phyloP scores from a whole-genome alignment of 1,140 invertebrate species.

The Caenorhabditis briggsae region DNA sequence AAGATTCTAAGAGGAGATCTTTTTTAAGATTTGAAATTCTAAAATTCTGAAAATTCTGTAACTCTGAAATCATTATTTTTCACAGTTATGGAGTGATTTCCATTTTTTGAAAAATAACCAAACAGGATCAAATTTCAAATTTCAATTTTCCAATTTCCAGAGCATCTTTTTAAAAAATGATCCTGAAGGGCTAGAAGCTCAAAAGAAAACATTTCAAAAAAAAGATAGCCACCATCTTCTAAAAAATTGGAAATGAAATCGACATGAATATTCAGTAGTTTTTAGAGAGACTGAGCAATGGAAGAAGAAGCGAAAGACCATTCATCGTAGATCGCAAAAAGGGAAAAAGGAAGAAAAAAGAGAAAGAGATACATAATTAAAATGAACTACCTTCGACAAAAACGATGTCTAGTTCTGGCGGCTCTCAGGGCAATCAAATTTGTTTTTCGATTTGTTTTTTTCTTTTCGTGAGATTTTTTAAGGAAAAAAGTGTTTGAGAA shows the following conservation, averaged over 20 bases:
- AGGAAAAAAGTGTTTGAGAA: background rate
- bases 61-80: no score
- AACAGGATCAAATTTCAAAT: no score
- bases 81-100: no score
- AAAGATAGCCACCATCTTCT: background rate
- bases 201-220: background rate
- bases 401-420: background rate
- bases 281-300: background rate
- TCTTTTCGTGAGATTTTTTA: background rate
- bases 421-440: background rate
- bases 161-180: no score
- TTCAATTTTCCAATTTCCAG: no score
- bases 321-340: constrained; percentile 14
- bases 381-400: background rate
- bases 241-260: constrained; percentile 39
- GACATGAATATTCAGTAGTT: constrained; percentile 44
- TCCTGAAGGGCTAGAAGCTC: background rate
- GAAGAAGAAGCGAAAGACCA: constrained; percentile 20
- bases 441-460: no score
- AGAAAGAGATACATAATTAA: background rate
- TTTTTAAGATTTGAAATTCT: no score
- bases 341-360: background rate
- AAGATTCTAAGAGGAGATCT: no score
- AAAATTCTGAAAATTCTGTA: no score
- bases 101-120: no score